These are phyloP conservation scores for Pterostichus madidus DNA, from an alignment of 2,888 invertebrate genomes.

Conservation along the genomic window DNA sequence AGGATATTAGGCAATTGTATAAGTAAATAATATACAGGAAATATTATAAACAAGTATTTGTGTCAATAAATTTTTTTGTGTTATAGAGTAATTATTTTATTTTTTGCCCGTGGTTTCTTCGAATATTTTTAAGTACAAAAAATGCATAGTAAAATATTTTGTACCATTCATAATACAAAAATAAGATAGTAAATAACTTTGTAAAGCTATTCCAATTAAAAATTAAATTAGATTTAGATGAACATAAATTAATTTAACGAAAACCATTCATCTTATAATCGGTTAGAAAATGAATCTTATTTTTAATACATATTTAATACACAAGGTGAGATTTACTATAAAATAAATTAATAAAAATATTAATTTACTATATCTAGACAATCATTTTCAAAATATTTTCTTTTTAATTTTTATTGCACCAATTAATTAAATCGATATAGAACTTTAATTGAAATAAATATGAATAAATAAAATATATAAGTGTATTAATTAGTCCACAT, in stretches of 20 bases:
- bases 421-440: neutral
- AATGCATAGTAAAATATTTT: too few species aligned
- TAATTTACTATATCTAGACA: neutral
- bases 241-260: too few species aligned
- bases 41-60: slow-evolving; percentile 3
- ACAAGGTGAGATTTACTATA: neutral
- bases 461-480: neutral
- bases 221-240: too few species aligned
- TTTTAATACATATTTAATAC: neutral
- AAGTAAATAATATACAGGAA: slow-evolving; percentile 11
- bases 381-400: neutral
- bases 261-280: neutral
- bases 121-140: too few species aligned
- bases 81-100: neutral
- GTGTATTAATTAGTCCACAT: neutral
- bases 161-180: too few species aligned
- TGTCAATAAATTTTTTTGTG: neutral
- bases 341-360: slow-evolving; percentile 1
- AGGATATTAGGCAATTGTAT: slow-evolving; percentile 41
- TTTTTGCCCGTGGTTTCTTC: too few species aligned
- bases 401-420: neutral
- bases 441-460: slow-evolving; percentile 4
- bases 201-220: too few species aligned
- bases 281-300: too few species aligned
- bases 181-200: too few species aligned